phyloP scores from a whole-genome alignment of 2,797 vertebrate genomes.

The Lutjanus argentimaculatus region DNA sequence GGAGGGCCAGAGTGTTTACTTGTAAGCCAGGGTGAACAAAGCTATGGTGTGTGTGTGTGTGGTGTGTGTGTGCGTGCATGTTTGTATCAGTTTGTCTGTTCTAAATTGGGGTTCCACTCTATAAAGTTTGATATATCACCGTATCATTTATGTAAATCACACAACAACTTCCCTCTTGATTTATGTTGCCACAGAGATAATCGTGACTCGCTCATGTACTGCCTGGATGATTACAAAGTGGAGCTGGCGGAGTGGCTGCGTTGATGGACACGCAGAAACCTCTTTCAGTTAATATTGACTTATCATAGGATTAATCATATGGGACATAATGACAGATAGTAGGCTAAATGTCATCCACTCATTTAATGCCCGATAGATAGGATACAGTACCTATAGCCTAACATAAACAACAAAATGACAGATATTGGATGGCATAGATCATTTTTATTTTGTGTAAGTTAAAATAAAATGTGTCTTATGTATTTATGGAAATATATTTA shows the following conservation, averaged over 20 bases:
- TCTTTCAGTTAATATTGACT: conserved; percentile 50
- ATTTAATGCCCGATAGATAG: conserved; percentile 32
- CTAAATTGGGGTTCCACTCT: conserved; percentile 69
- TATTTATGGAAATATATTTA: background rate
- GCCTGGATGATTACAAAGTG: conserved; percentile 68
- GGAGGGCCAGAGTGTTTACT: conserved; percentile 28
- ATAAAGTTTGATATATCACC: conserved; percentile 76
- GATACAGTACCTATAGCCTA: conserved; percentile 5
- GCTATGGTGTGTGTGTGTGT: background rate
- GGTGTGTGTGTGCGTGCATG: conserved; percentile 9
- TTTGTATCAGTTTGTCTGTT: conserved; percentile 43
- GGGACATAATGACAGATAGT: conserved; percentile 59
- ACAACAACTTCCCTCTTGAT: conserved; percentile 67
- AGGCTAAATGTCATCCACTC: conserved; percentile 59
- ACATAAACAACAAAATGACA: conserved; percentile 15
- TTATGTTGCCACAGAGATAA: conserved; percentile 71
- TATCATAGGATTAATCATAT: conserved; percentile 65
- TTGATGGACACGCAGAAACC: conserved; percentile 52
- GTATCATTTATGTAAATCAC: conserved; percentile 78
- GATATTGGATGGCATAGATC: background rate
- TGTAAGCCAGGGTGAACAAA: conserved; percentile 23
- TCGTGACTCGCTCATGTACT: conserved; percentile 62
- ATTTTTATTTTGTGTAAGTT: background rate
- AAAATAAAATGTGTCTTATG: background rate
- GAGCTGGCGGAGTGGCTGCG: conserved; percentile 45